phyloP scores from a whole-genome alignment of 1,140 invertebrate species.

The Laupala kohalensis region DNA sequence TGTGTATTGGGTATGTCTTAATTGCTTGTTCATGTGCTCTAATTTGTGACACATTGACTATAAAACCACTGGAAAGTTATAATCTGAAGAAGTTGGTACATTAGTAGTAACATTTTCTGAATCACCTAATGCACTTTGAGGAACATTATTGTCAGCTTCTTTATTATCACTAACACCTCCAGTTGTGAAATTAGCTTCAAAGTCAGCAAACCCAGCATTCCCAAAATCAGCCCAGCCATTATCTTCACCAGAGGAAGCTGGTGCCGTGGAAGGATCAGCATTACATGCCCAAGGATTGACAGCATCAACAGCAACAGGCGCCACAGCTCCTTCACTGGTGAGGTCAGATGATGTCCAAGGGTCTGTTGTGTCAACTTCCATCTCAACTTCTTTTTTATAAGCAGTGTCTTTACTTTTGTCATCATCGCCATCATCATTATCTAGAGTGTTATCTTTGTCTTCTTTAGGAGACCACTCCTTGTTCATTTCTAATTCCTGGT shows the following conservation, averaged over 20 bases:
- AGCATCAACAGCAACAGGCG: conserved; percentile 27
- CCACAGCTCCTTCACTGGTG: conserved; percentile 20
- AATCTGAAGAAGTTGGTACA: not conserved
- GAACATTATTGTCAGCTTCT: not conserved
- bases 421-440: conserved; percentile 24
- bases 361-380: conserved; percentile 36
- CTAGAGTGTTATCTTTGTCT: conserved; percentile 37
- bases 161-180: not conserved
- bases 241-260: conserved; percentile 2
- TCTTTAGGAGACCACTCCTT: conserved; percentile 26
- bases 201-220: conserved; percentile 11
- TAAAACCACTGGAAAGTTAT: not conserved
- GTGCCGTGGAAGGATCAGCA: not conserved
- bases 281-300: conserved; percentile 24
- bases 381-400: conserved; percentile 31
- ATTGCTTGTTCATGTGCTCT: not conserved
- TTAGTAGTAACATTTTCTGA: not conserved
- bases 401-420: conserved; percentile 30
- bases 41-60: not conserved
- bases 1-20: not conserved
- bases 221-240: conserved; percentile 14
- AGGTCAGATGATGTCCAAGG: conserved; percentile 23
- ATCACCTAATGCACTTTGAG: not conserved
- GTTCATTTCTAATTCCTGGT: conserved; percentile 22
- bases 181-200: conserved; percentile 11